These are phyloP conservation scores for Arrhamphus sclerolepis DNA, from an alignment of 2,797 vertebrate genomes.

Conservation along the genomic window DNA sequence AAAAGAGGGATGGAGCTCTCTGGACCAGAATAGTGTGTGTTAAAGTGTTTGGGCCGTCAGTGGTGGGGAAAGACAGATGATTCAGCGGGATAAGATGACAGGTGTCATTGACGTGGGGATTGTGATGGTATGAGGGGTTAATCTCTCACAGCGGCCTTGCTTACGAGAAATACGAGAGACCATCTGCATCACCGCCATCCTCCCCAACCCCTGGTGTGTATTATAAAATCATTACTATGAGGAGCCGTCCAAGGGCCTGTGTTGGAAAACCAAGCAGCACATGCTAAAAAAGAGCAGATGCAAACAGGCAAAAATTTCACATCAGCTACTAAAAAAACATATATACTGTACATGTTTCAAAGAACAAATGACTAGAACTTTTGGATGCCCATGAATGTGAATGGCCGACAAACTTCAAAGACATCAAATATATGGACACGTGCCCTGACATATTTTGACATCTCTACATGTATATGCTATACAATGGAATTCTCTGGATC, in stretches of 20 bases:
- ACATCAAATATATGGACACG: conserved; percentile 1
- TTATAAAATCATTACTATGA: conserved; percentile 71
- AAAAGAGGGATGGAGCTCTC: conserved; percentile 50
- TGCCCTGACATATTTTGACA: conserved; percentile 11
- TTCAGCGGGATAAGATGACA: conserved; percentile 66
- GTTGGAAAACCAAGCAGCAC: conserved; percentile 49
- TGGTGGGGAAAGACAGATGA: conserved; percentile 50
- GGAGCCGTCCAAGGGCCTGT: conserved; percentile 45
- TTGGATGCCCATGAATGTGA: conserved; percentile 20
- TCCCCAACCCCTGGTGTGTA: conserved; percentile 41
- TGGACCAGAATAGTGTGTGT: conserved; percentile 70
- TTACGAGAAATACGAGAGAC: conserved; percentile 71
- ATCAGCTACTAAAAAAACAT: conserved; percentile 30
- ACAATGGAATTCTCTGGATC: background rate
- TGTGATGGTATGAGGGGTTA: conserved; percentile 71
- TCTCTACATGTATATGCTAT: background rate
- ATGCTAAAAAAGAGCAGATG: conserved; percentile 37
- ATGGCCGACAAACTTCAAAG: conserved; percentile 17
- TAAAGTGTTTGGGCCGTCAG: conserved; percentile 63
- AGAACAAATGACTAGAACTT: conserved; percentile 15
- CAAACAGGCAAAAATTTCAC: conserved; percentile 39
- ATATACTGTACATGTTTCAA: conserved; percentile 2
- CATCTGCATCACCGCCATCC: conserved; percentile 58
- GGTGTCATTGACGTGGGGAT: conserved; percentile 72
- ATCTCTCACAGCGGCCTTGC: conserved; percentile 56